Base-by-base conservation (phyloP, 1,140 invertebrate species). In the Heliothis virescens region DNA sequence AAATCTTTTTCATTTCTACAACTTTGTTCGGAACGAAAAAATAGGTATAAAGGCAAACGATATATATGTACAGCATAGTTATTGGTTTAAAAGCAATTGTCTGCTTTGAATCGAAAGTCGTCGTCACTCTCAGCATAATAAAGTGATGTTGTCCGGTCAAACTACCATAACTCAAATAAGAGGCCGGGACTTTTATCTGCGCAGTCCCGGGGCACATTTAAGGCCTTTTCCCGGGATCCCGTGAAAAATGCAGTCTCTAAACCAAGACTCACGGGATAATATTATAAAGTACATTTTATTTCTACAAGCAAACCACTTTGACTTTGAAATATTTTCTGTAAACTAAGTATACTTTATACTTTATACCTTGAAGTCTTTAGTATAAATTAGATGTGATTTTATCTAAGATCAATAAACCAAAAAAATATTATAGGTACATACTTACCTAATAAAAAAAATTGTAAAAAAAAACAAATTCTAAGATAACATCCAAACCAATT, bases 101-200 rank as follows among this genome's bases (percentile, higher is more conserved):
- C 48, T 62, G 34, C 60, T 63, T 41, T 63, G 41, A 41, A 75
- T 52, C 47, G 5, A 60, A 60, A 74, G n/a, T 59, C 63, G 34
- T 59, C 73, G 15, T n/a, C 21, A 26, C n/a, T 47, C 11, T 57
- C 3, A 53, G 65, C 48, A 69, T 74, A 62, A 72, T 52, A 77
- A 62, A 83, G 72, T 83, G 80, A 83, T 78, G 82, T 75, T 65
- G 71, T 79, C 62, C 79, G 78, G 83, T 86, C 82, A 83, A 86
- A 83, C 80, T 82, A 59, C 76, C 83, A 85, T 87, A 85, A 86
- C 85, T 88, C 85, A 87, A 87, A 85, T 86, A 83, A 86, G 79
- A 85, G 81, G 81, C 52, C 74, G 82, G 79, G 81, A 84, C 81
- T 86, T 90, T 88, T 89, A 89, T 90, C 86, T 86, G 77, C 57